Evolutionary conservation across 92 coral and sea anemone species (phyloP).

Genomic region (Epizoanthus stellaris): DNA sequence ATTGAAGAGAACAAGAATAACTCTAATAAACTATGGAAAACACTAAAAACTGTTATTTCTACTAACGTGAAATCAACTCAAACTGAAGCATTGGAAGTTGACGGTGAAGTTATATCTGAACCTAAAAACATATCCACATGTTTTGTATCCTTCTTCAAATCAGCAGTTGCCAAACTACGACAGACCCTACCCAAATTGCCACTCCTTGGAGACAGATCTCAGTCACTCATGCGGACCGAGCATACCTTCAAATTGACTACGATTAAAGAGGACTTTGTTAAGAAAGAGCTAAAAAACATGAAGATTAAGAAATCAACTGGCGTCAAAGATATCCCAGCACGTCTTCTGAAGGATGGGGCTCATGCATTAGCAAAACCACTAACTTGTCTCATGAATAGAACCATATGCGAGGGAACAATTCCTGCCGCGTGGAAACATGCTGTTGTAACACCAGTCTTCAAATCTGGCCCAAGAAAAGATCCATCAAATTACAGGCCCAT

Average conservation of each 20-base stretch:
- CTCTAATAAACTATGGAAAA: no score
- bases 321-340: no score
- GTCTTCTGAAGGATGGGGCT: no score
- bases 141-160: conserved; percentile 33
- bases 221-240: not conserved
- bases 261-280: conserved; percentile 12
- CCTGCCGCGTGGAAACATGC: no score
- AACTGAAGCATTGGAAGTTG: conserved; percentile 9
- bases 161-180: conserved; percentile 26
- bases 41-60: no score
- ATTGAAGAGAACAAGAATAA: conserved; percentile 11
- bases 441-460: no score
- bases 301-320: conserved; percentile 10
- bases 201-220: not conserved
- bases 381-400: no score
- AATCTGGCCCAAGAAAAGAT: not conserved
- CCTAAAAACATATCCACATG: conserved; percentile 36
- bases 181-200: not conserved
- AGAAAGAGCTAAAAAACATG: not conserved
- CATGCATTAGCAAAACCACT: no score
- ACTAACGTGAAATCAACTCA: not conserved
- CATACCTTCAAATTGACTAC: not conserved
- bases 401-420: no score
- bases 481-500: not conserved
- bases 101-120: conserved; percentile 16